Base-by-base conservation (phyloP, 2,113 vertebrate species). In the Pluvianellus socialis region DNA sequence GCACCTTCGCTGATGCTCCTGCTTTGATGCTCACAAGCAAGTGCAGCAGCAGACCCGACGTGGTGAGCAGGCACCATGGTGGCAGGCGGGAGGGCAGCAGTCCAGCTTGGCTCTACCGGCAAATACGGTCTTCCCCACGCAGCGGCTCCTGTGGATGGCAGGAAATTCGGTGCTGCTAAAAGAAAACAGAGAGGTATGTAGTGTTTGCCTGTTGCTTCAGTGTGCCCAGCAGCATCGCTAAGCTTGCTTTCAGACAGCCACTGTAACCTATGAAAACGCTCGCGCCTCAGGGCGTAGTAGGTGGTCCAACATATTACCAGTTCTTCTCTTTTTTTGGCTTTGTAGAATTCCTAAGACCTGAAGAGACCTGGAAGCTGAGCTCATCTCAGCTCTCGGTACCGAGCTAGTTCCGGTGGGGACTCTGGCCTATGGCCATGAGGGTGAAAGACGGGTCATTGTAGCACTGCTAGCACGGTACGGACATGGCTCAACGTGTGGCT, bases 51-150 rank as follows among this genome's bases (percentile, higher is more conserved):
- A 49, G 68, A n/a, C 45, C 77, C 16, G n/a, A n/a, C 13, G 17
- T 2, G 38, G 27, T 22, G 52, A 71, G 71, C 16, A 4, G 72
- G 62, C 17, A 56, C 9, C 0, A 0, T 0, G 8, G 49, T 18
- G 61, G 44, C n/a, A 76, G 49, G 49, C 6, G 49, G 49, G 38
- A 6, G 6, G 9, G 49, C 22, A 28, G 30, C 27, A 62, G 16
- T 35, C 26, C 70, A 79, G 40, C 30, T 79, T 44, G 5, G 42
- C 33, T 8, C 58, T 11, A 1, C 13, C 44, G 32, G 72, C 68
- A 63, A 35, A 45, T 12, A 12, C 3, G 1, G n/a, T 16, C 38
- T 67, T 53, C 16, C 56, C 65, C 66, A 38, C 1, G 45, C n/a
- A 79, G 53, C 49, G 83, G 49, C 28, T 72, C 49, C 67, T 76